Percentiles rank a stretch among this genome's conserved stretches.
phyloP scores from a whole-genome alignment of 1,140 invertebrate species.

The Psilanteris sp. region DNA sequence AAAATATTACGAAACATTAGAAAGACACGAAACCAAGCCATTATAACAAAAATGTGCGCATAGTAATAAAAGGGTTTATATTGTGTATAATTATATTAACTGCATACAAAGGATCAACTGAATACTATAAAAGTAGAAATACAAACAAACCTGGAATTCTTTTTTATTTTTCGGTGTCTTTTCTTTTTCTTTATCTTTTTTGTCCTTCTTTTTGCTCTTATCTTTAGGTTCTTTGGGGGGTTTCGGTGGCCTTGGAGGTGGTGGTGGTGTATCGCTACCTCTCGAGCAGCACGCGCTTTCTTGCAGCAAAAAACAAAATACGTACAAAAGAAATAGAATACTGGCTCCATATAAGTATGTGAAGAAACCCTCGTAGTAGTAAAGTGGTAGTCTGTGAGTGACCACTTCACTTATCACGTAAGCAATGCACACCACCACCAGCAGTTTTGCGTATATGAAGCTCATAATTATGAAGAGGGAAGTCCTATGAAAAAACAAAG shows the following conservation, averaged over 20 bases:
- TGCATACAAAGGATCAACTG: too few relatives aligned
- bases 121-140: too few relatives aligned
- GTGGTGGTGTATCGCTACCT: constrained; percentile 84
- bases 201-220: constrained; percentile 81
- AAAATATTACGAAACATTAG: too few relatives aligned
- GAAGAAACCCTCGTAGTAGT: constrained; percentile 97
- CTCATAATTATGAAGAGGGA: constrained; percentile 96
- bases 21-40: too few relatives aligned
- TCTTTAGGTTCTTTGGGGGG: constrained; percentile 87
- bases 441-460: constrained; percentile 94
- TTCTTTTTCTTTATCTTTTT: constrained; percentile 79
- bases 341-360: constrained; percentile 97
- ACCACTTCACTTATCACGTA: constrained; percentile 96
- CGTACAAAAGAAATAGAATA: constrained; percentile 96
- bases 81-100: too few relatives aligned
- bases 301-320: constrained; percentile 97
- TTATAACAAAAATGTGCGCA: too few relatives aligned
- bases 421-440: constrained; percentile 94
- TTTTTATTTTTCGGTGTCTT: constrained; percentile 82
- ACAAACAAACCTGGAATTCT: constrained; percentile 80
- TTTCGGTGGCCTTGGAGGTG: constrained; percentile 86
- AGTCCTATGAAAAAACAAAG: constrained; percentile 85
- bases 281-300: constrained; percentile 90
- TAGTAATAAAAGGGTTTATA: too few relatives aligned
- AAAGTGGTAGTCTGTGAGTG: constrained; percentile 93